phyloP scores from a whole-genome alignment of 2,797 vertebrate genomes.

The Morus bassanus region DNA sequence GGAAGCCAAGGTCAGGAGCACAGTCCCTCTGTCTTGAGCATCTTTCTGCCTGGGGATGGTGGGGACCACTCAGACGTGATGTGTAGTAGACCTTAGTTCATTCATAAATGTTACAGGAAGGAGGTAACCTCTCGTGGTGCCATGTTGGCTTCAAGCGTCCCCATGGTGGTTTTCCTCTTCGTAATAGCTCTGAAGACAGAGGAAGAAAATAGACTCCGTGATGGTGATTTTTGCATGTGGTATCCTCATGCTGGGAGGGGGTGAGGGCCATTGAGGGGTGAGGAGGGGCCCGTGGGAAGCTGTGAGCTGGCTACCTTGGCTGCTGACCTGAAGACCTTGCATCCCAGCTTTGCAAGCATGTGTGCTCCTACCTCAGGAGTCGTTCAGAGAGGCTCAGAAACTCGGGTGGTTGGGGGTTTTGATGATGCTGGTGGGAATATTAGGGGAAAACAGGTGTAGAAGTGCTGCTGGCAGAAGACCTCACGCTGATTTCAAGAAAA shows the following conservation, averaged over 20 bases:
- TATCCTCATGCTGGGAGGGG: neutral
- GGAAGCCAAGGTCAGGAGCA: neutral
- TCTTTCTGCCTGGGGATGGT: neutral
- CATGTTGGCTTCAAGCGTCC: fast-evolving
- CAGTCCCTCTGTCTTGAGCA: neutral
- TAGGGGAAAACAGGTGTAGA: neutral
- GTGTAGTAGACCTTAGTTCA: neutral
- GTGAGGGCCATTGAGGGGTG: fast-evolving
- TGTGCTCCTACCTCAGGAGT: neutral
- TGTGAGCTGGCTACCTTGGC: neutral
- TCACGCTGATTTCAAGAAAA: neutral
- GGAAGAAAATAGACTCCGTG: neutral
- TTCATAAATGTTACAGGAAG: neutral
- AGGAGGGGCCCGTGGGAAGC: neutral
- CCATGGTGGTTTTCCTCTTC: neutral
- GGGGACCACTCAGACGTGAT: neutral
- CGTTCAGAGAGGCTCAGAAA: neutral
- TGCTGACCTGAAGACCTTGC: neutral
- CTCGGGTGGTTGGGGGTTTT: neutral
- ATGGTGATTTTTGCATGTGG: neutral
- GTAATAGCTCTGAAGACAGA: neutral
- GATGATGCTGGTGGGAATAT: neutral
- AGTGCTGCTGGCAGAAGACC: neutral
- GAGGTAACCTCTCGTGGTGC: neutral
- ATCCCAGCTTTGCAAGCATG: fast-evolving